Conservation (phyloP, 2,113 vertebrate species). For the Chaetorhynchus papuensis region DNA sequence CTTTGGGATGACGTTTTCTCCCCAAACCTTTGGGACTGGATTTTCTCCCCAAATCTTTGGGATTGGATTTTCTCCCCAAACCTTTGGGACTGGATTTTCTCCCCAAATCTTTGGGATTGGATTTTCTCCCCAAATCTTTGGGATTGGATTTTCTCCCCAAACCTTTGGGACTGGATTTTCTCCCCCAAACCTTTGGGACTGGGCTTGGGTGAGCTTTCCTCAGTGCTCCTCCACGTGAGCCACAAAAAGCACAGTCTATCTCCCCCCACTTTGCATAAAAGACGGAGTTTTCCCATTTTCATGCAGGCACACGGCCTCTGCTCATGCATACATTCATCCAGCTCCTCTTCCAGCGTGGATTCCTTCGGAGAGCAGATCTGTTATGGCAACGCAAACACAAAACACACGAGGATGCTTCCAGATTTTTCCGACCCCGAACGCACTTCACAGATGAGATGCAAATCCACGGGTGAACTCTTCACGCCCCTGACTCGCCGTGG, state of each 20-base stretch:
- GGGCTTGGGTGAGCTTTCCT: neutral
- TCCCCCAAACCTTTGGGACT: neutral
- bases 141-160: too few relatives aligned
- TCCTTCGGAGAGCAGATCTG: neutral
- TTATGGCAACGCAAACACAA: accelerated
- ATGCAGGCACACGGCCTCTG: neutral
- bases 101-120: too few relatives aligned
- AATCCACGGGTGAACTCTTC: neutral
- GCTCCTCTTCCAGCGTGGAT: neutral
- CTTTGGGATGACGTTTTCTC: neutral
- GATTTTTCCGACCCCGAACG: neutral
- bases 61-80: neutral
- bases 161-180: neutral
- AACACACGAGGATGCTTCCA: accelerated
- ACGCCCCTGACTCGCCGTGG: neutral
- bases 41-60: neutral
- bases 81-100: neutral
- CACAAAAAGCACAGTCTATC: neutral
- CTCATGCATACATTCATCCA: neutral
- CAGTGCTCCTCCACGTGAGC: accelerated
- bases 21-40: neutral
- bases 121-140: neutral
- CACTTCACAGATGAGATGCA: neutral
- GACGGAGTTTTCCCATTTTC: neutral
- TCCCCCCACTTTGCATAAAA: neutral